These are phyloP conservation scores for Siniperca obscura DNA, from an alignment of 2,797 vertebrate species.

Conservation along the genomic window DNA sequence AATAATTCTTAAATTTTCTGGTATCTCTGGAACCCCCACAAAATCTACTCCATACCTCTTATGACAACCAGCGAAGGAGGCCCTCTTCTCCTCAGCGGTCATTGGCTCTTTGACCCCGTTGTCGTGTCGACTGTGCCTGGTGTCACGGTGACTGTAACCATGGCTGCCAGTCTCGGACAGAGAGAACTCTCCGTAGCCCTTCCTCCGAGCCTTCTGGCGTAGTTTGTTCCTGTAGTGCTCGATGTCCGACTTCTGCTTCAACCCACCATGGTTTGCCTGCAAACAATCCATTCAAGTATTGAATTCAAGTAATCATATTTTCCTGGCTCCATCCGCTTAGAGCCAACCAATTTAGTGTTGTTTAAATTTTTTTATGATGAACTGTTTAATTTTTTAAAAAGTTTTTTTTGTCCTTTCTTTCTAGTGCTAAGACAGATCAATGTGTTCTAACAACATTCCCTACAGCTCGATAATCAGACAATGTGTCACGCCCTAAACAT, in stretches of 20 bases:
- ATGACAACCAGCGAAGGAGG: constrained; percentile 83
- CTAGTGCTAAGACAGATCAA: not conserved
- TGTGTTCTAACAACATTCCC: constrained; percentile 4
- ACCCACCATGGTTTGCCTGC: constrained; percentile 91
- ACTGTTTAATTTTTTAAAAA: not conserved
- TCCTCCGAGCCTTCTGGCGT: constrained; percentile 94
- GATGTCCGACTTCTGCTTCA: constrained; percentile 98
- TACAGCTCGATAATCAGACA: not conserved
- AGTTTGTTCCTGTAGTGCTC: constrained; percentile 98
- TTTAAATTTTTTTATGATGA: not conserved
- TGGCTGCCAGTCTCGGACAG: constrained; percentile 85
- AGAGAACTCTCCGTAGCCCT: constrained; percentile 95
- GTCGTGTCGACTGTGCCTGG: constrained; percentile 70
- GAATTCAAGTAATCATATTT: not conserved
- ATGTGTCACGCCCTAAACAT: constrained; percentile 2
- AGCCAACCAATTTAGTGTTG: not conserved
- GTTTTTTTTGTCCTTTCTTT: not conserved
- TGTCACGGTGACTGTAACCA: constrained; percentile 78
- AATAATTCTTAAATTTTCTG: not conserved
- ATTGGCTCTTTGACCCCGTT: constrained; percentile 75
- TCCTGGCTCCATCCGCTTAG: not conserved
- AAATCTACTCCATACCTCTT: constrained; percentile 66
- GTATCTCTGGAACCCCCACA: not conserved
- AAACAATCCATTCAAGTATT: constrained; percentile 9
- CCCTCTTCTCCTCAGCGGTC: constrained; percentile 83